These are phyloP conservation scores for Porites evermanni DNA, from an alignment of 92 coral and sea anemone genomes.

Conservation along the genomic window DNA sequence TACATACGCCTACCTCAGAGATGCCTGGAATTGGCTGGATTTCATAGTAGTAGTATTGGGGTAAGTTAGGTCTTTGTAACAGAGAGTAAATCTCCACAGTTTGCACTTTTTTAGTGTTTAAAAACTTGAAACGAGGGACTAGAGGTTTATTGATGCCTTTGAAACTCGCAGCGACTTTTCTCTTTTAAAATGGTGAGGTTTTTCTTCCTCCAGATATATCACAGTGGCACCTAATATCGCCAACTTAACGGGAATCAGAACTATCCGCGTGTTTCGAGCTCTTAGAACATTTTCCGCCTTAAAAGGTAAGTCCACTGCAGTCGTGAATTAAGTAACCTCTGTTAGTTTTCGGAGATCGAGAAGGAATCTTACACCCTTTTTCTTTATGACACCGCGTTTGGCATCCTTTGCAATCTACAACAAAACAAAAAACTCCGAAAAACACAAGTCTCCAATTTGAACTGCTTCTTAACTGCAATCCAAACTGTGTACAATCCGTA, in stretches of 20 bases:
- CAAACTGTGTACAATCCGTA: too few species aligned
- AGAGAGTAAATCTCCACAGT: neutral
- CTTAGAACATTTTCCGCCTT: slow-evolving; percentile 89
- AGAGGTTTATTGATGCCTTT: neutral
- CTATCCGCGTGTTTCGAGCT: slow-evolving; percentile 94
- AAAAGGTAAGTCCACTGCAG: slow-evolving; percentile 60
- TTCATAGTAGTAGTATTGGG: slow-evolving; percentile 90
- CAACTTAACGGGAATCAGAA: slow-evolving; percentile 90
- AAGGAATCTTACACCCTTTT: too few species aligned
- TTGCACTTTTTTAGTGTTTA: neutral
- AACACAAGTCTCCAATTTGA: too few species aligned
- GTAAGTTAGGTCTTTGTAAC: slow-evolving; percentile 39
- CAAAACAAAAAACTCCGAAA: too few species aligned
- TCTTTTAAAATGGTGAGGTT: neutral
- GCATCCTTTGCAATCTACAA: too few species aligned
- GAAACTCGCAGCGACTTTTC: neutral
- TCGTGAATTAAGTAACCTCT: too few species aligned
- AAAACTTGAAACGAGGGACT: neutral
- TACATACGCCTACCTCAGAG: slow-evolving; percentile 89
- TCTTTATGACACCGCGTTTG: too few species aligned
- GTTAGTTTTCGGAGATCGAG: too few species aligned
- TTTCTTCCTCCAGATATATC: slow-evolving; percentile 17
- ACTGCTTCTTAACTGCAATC: too few species aligned
- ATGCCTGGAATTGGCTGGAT: slow-evolving; percentile 94
- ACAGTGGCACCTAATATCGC: slow-evolving; percentile 90